phyloP scores from a whole-genome alignment of 2,113 vertebrate species.

The Brachirus orientalis region DNA sequence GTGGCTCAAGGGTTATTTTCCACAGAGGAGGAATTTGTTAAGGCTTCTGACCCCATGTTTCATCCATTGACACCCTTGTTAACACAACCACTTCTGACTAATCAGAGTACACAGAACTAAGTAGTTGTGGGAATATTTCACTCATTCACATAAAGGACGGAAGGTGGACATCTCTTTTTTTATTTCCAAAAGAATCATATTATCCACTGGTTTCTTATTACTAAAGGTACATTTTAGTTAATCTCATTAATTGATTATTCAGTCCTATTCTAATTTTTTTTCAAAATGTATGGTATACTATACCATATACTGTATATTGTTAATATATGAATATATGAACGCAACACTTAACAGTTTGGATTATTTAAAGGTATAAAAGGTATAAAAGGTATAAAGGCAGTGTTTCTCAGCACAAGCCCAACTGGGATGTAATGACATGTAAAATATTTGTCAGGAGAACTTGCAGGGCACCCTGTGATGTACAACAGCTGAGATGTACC shows the following conservation, averaged over 20 bases:
- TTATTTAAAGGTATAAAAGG: not conserved
- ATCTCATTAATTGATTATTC: not conserved
- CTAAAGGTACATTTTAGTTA: not conserved
- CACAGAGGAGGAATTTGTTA: slow-evolving; percentile 61
- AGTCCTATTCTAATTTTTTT: too few relatives aligned
- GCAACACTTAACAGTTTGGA: too few relatives aligned
- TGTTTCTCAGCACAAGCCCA: not conserved
- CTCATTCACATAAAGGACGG: not conserved
- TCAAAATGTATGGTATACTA: too few relatives aligned
- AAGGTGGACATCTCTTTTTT: not conserved
- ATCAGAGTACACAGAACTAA: slow-evolving; percentile 4
- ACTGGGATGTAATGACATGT: not conserved
- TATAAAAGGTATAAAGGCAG: not conserved
- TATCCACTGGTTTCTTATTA: not conserved
- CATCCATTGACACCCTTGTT: slow-evolving; percentile 49
- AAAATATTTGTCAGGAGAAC: not conserved
- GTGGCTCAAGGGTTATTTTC: slow-evolving; percentile 55
- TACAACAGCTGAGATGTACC: not conserved
- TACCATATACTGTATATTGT: not conserved
- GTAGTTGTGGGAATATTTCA: slow-evolving; percentile 8
- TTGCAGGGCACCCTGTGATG: not conserved
- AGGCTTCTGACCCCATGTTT: slow-evolving; percentile 56
- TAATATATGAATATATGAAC: too few relatives aligned
- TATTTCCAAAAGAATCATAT: not conserved
- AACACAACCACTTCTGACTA: slow-evolving; percentile 9